Percentiles rank a stretch among this genome's conserved stretches.
Evolutionary conservation across 2,113 vertebrate species (phyloP).

Genomic region (Malurus melanocephalus): DNA sequence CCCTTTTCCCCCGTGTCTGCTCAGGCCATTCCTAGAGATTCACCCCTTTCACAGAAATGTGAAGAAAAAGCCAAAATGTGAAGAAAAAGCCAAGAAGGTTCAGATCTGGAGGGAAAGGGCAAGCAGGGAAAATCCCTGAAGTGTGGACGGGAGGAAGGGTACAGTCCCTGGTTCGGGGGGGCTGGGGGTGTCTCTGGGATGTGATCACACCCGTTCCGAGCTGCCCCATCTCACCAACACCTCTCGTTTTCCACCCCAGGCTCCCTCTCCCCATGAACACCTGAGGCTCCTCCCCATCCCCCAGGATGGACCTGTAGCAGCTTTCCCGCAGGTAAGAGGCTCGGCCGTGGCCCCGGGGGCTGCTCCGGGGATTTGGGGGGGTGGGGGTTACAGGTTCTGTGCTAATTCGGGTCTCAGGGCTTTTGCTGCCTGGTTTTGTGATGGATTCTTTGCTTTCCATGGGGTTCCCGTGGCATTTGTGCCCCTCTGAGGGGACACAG

Average conservation of each 20-base stretch:
- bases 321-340: conserved; percentile 35
- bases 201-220: rapidly evolving
- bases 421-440: background rate
- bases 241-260: conserved; percentile 2
- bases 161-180: no score
- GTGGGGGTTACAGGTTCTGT: rapidly evolving
- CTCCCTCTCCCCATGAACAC: background rate
- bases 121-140: background rate
- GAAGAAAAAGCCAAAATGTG: background rate
- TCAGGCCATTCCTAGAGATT: no score
- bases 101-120: background rate
- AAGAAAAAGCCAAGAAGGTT: background rate
- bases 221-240: background rate
- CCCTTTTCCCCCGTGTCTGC: no score
- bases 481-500: rapidly evolving
- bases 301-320: background rate
- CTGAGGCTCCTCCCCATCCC: background rate
- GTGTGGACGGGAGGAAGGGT: background rate
- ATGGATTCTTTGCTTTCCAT: rapidly evolving
- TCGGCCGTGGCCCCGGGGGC: rapidly evolving
- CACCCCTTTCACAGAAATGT: background rate
- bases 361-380: background rate
- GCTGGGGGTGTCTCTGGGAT: background rate
- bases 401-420: rapidly evolving
- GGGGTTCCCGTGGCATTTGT: background rate